A percentile compares a stretch with the other conserved stretches of the same genome.
phyloP scores from a whole-genome alignment of 2,888 invertebrate species.

The Elysia crispata region DNA sequence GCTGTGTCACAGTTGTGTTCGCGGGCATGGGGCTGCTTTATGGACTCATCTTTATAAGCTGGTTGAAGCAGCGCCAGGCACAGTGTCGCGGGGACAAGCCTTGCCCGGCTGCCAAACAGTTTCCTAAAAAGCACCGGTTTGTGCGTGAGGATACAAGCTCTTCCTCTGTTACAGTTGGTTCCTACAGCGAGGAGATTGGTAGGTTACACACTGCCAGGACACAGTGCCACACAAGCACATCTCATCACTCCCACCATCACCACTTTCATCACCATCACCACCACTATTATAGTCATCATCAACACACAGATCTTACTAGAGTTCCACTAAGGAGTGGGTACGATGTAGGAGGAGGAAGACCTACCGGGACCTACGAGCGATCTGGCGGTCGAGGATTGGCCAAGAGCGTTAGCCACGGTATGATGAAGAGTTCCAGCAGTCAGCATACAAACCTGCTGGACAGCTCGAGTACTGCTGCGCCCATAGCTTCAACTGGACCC shows the following conservation, averaged over 20 bases:
- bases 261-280: no score
- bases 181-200: constrained; percentile 43
- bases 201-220: constrained; percentile 33
- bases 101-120: constrained; percentile 47
- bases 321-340: constrained; percentile 44
- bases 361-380: constrained; percentile 21
- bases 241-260: constrained; percentile 6
- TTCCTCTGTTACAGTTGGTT: constrained; percentile 41
- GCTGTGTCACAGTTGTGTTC: constrained; percentile 58
- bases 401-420: constrained; percentile 37
- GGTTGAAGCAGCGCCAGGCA: constrained; percentile 58
- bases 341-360: neutral
- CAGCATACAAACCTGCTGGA: constrained; percentile 13
- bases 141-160: constrained; percentile 51
- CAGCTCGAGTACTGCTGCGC: neutral
- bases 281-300: no score
- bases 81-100: constrained; percentile 59
- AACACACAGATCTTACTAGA: constrained; percentile 41
- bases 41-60: constrained; percentile 60
- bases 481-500: constrained; percentile 32
- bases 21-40: constrained; percentile 60
- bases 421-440: constrained; percentile 39
- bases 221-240: constrained; percentile 15
- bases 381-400: constrained; percentile 35
- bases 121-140: constrained; percentile 53